Evolutionary conservation across 2,888 invertebrate genomes (phyloP).

Genomic region (Himalopsyche japonica): DNA sequence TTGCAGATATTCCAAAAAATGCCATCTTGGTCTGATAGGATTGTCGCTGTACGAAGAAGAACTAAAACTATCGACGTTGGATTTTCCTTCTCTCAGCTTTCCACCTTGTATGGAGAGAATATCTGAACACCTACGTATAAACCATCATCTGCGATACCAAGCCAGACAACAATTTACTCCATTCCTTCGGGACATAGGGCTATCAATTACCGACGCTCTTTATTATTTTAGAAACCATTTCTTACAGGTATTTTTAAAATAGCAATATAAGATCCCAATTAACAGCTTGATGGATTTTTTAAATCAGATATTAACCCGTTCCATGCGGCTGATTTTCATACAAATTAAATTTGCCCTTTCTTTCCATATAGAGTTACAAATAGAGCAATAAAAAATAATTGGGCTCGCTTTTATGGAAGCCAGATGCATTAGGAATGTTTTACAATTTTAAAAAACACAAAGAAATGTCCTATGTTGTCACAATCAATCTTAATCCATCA

Average conservation of each 20-base stretch:
- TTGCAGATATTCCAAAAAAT: background rate
- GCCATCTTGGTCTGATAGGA: background rate
- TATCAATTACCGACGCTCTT: slow-evolving; percentile 14
- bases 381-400: too few species aligned
- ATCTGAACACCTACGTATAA: slow-evolving; percentile 13
- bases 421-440: too few species aligned
- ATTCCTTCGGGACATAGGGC: slow-evolving; percentile 30
- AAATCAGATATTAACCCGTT: too few species aligned
- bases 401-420: too few species aligned
- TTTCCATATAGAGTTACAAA: too few species aligned
- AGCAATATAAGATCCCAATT: too few species aligned
- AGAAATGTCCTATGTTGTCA: too few species aligned
- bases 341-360: too few species aligned
- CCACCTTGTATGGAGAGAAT: slow-evolving; percentile 31
- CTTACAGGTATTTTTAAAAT: slow-evolving; percentile 7
- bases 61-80: background rate
- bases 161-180: slow-evolving; percentile 20
- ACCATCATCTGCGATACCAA: slow-evolving; percentile 16
- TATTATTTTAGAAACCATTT: slow-evolving; percentile 22
- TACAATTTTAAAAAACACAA: too few species aligned
- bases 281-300: too few species aligned
- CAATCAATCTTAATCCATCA: too few species aligned
- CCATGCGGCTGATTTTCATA: too few species aligned
- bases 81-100: slow-evolving; percentile 6
- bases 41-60: background rate